Conservation (phyloP, 2,797 vertebrate species). For the Alcedo quadribrachys region DNA sequence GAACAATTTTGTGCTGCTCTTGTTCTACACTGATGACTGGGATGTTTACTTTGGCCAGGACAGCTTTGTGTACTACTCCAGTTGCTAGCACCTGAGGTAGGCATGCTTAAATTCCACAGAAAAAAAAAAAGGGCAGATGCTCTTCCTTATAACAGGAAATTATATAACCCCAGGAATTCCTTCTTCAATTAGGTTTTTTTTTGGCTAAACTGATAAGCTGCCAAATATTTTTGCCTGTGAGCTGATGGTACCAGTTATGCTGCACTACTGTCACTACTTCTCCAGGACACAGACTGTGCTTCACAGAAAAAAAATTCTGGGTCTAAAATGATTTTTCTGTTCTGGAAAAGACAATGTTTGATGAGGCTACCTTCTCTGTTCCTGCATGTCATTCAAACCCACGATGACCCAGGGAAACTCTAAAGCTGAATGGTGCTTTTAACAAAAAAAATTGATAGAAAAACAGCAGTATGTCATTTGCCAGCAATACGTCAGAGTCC, state of each 20-base stretch:
- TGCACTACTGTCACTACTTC: not conserved
- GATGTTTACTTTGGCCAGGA: not conserved
- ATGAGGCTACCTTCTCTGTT: not conserved
- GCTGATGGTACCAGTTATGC: not conserved
- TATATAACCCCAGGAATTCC: not conserved
- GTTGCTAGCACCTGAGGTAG: not conserved
- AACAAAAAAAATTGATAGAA: not conserved
- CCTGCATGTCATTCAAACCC: not conserved
- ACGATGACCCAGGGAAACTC: not conserved
- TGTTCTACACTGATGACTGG: not conserved
- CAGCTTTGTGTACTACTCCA: not conserved
- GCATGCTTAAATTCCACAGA: not conserved
- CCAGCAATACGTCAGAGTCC: not conserved
- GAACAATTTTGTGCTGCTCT: not conserved
- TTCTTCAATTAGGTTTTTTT: not conserved
- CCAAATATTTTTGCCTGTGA: not conserved
- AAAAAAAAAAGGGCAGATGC: not conserved
- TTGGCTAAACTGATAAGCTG: not conserved
- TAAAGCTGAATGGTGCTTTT: not conserved
- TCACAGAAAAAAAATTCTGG: not conserved
- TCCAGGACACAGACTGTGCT: not conserved
- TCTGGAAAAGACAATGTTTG: not conserved
- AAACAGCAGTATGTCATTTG: not conserved
- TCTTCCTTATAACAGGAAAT: not conserved
- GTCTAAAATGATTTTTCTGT: not conserved